phyloP scores from a whole-genome alignment of 2,888 invertebrate genomes.

The Pseudococcus longispinus region DNA sequence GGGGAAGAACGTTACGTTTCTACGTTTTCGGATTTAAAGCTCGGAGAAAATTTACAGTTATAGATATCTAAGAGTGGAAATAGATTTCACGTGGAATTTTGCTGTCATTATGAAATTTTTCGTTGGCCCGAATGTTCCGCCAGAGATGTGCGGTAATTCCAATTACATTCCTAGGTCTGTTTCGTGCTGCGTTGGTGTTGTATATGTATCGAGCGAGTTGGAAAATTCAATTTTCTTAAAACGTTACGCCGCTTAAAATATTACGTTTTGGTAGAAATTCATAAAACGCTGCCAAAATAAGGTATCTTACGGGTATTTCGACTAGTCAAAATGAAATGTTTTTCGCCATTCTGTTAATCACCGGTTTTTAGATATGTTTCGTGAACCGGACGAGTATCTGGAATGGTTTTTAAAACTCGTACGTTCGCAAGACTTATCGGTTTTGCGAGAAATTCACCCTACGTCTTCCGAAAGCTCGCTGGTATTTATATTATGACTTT shows the following conservation, averaged over 20 bases:
- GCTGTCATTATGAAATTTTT: conserved; percentile 13
- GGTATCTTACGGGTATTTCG: conserved; percentile 24
- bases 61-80: neutral
- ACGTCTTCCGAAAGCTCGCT: neutral
- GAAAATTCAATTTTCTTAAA: conserved; percentile 43
- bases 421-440: neutral
- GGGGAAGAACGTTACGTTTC: neutral
- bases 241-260: conserved; percentile 28
- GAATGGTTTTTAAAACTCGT: conserved; percentile 4
- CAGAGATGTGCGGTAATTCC: neutral
- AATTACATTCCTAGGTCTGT: neutral
- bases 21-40: neutral
- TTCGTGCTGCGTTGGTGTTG: neutral
- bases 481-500: neutral
- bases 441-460: neutral
- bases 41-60: neutral
- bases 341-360: conserved; percentile 19
- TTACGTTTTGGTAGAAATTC: conserved; percentile 25
- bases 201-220: neutral
- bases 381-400: neutral
- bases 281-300: conserved; percentile 38
- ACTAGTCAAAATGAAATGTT: neutral
- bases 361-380: neutral
- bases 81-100: conserved; percentile 11
- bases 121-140: neutral